These are phyloP conservation scores for Alosa alosa DNA, from an alignment of 2,113 vertebrate species.

Conservation along the genomic window DNA sequence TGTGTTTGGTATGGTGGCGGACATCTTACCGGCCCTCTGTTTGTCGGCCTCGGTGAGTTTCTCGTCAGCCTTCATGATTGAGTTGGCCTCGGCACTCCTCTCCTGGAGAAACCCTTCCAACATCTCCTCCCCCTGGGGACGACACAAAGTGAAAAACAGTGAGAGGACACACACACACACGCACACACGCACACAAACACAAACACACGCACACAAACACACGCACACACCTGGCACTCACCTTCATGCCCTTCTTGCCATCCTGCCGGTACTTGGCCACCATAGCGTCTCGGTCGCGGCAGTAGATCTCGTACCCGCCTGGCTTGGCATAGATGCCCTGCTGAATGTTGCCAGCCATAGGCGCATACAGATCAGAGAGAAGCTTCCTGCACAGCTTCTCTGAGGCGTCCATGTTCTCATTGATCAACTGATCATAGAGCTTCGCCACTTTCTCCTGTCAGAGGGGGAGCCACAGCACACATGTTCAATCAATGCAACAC, in stretches of 20 bases:
- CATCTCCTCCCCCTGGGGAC: slow-evolving; percentile 35
- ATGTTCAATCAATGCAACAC: too few relatives aligned
- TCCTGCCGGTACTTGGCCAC: slow-evolving; percentile 36
- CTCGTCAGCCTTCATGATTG: slow-evolving; percentile 40
- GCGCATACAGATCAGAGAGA: slow-evolving; percentile 37
- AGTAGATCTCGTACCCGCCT: slow-evolving; percentile 55
- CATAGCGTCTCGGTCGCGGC: slow-evolving; percentile 34
- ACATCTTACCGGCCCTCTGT: slow-evolving; percentile 30
- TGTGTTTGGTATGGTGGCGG: too few relatives aligned
- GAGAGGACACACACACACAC: neutral
- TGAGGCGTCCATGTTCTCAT: slow-evolving; percentile 47
- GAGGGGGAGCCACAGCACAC: too few relatives aligned
- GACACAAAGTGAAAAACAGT: too few relatives aligned
- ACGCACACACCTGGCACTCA: slow-evolving; percentile 21
- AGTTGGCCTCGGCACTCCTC: slow-evolving; percentile 35
- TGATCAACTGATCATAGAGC: slow-evolving; percentile 32
- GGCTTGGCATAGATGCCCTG: slow-evolving; percentile 39
- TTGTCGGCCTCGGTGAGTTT: slow-evolving; percentile 34
- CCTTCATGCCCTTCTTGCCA: slow-evolving; percentile 54
- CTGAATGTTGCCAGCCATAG: slow-evolving; percentile 35
- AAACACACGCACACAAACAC: too few relatives aligned
- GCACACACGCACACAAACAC: too few relatives aligned
- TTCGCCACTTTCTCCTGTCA: slow-evolving; percentile 37
- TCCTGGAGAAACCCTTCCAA: slow-evolving; percentile 36
- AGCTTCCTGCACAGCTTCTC: slow-evolving; percentile 37